These are phyloP conservation scores for Coboldia fuscipes DNA, from an alignment of 1,140 invertebrate species.

Conservation along the genomic window DNA sequence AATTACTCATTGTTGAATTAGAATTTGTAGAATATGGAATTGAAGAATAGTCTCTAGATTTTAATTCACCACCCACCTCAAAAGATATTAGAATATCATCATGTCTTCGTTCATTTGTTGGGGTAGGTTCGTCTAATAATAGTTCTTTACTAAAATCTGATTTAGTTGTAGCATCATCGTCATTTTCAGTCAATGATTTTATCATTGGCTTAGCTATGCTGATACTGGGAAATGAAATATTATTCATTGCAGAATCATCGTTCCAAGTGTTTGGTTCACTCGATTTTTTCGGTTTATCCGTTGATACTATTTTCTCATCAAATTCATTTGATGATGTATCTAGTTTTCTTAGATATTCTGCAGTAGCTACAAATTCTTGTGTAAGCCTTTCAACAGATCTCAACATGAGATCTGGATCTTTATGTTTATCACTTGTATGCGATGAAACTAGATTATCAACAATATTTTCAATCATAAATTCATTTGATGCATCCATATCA, in stretches of 20 bases:
- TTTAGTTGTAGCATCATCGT: constrained; percentile 24
- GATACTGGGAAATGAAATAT: constrained; percentile 54
- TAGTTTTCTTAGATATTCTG: constrained; percentile 22
- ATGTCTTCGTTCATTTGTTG: constrained; percentile 4
- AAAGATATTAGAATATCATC: constrained; percentile 8
- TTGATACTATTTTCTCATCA: constrained; percentile 5
- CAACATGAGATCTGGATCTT: constrained; percentile 42
- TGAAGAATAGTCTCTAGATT: neutral
- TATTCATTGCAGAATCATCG: constrained; percentile 47
- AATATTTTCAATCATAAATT: constrained; percentile 13
- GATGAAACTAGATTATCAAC: constrained; percentile 9
- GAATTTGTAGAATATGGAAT: constrained; percentile 3
- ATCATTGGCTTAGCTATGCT: constrained; percentile 47
- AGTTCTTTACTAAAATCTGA: constrained; percentile 24
- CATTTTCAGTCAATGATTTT: constrained; percentile 39
- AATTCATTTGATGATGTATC: constrained; percentile 5
- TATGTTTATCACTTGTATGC: constrained; percentile 18
- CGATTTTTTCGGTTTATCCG: constrained; percentile 24
- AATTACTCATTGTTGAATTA: constrained; percentile 30
- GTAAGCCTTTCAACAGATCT: constrained; percentile 39
- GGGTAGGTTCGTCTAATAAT: constrained; percentile 7
- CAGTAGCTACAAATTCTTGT: constrained; percentile 35
- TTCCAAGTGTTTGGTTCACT: constrained; percentile 46
- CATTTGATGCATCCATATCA: constrained; percentile 23
- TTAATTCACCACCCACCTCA: constrained; percentile 15